These are phyloP conservation scores for Plodia interpunctella DNA, from an alignment of 1,140 invertebrate genomes.

Conservation along the genomic window DNA sequence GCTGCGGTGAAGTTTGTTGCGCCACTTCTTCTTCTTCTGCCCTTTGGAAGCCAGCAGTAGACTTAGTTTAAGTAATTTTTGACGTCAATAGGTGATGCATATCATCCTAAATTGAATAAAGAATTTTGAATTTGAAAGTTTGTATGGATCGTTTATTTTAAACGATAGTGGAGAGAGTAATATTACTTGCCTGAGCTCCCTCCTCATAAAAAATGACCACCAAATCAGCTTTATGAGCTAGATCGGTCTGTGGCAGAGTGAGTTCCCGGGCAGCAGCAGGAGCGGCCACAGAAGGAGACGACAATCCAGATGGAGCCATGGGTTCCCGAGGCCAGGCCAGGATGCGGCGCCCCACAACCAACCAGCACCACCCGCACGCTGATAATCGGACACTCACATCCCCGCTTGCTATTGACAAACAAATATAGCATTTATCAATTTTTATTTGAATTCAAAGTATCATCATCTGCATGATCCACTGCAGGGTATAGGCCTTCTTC, in stretches of 20 bases:
- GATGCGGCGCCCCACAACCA: conserved; percentile 90
- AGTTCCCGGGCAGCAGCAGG: conserved; percentile 80
- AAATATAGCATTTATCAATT: conserved; percentile 13
- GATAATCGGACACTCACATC: conserved; percentile 76
- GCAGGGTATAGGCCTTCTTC: too few relatives aligned
- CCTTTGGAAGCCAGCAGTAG: too few relatives aligned
- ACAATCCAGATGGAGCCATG: conserved; percentile 19
- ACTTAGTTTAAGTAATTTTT: too few relatives aligned
- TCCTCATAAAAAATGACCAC: conserved; percentile 86
- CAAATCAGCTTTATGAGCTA: conserved; percentile 93
- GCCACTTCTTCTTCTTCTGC: too few relatives aligned
- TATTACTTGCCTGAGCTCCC: conserved; percentile 82
- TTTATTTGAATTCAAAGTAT: too few relatives aligned
- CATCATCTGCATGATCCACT: too few relatives aligned
- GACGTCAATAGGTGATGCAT: too few relatives aligned
- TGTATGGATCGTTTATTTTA: too few relatives aligned
- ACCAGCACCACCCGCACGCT: conserved; percentile 81
- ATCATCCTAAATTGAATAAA: too few relatives aligned
- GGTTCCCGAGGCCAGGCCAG: conserved; percentile 88
- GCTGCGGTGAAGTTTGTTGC: too few relatives aligned
- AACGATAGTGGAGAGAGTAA: too few relatives aligned
- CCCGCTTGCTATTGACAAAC: conserved; percentile 73
- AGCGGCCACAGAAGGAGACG: conserved; percentile 16
- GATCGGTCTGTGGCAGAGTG: conserved; percentile 92
- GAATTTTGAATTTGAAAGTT: too few relatives aligned